These are phyloP conservation scores for Hemicentrotus pulcherrimus DNA, from an alignment of 35 echinoderm and acorn worm species.

Conservation along the genomic window DNA sequence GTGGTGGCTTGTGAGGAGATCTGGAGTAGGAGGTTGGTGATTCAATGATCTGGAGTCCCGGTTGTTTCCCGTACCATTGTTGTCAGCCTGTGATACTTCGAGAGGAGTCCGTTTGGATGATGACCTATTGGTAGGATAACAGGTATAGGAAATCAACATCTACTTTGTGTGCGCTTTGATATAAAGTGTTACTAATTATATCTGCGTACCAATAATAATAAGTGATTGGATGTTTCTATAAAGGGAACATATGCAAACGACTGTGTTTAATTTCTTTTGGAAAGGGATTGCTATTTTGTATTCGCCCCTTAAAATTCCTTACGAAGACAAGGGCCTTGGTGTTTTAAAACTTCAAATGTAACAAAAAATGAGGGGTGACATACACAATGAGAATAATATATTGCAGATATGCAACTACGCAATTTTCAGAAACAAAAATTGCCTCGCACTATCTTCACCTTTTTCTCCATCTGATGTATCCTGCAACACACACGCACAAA, in stretches of 20 bases:
- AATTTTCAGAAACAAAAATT: too few relatives aligned
- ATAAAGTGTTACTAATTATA: neutral
- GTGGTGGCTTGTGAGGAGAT: neutral
- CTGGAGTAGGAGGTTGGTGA: neutral
- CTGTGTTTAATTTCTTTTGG: too few relatives aligned
- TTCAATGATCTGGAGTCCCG: neutral
- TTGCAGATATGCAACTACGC: neutral
- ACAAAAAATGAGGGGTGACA: neutral
- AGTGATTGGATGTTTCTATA: too few relatives aligned
- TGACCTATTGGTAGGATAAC: neutral
- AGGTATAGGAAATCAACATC: neutral
- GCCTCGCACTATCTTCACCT: neutral
- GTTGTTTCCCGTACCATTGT: neutral
- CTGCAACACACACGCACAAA: neutral
- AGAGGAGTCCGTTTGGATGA: neutral
- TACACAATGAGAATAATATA: neutral
- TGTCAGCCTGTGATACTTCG: neutral
- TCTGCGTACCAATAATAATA: too few relatives aligned
- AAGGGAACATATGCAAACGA: too few relatives aligned
- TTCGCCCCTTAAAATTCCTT: neutral
- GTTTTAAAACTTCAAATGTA: neutral
- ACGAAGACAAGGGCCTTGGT: too few relatives aligned
- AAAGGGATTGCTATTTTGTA: neutral
- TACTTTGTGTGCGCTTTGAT: neutral
- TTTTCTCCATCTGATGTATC: neutral